phyloP scores from a whole-genome alignment of 2,888 invertebrate genomes.

The Dione vanillae region DNA sequence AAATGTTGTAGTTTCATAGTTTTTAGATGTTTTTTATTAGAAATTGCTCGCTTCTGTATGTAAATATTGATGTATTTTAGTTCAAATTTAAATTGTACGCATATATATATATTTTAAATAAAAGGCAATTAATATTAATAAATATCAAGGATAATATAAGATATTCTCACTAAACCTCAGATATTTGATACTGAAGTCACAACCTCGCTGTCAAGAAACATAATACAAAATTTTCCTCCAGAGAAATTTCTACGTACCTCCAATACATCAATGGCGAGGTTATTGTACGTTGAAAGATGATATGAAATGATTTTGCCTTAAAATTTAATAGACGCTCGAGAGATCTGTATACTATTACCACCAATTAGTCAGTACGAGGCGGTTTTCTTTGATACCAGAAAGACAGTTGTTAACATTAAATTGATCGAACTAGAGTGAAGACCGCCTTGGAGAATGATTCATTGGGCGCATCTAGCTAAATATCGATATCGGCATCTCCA shows the following conservation, averaged over 20 bases:
- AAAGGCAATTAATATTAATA: neutral
- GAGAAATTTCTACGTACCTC: constrained; percentile 6
- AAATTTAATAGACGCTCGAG: constrained; percentile 51
- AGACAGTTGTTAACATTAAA: constrained; percentile 72
- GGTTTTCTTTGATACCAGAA: constrained; percentile 74
- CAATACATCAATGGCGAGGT: constrained; percentile 7
- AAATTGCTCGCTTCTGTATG: neutral
- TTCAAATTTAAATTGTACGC: neutral
- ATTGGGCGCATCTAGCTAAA: constrained; percentile 34
- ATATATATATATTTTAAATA: neutral
- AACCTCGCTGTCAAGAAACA: neutral
- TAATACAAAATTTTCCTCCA: constrained; percentile 2
- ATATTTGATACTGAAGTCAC: neutral
- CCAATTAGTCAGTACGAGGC: constrained; percentile 73
- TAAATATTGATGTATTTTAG: neutral
- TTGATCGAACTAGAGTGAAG: constrained; percentile 62
- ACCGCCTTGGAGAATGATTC: constrained; percentile 62
- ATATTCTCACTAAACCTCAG: neutral
- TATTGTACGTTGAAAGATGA: constrained; percentile 36
- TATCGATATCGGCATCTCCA: constrained; percentile 32
- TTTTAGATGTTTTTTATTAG: neutral
- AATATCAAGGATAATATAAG: neutral
- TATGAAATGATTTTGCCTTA: constrained; percentile 43
- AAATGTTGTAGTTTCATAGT: neutral
- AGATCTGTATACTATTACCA: constrained; percentile 71